Base-by-base conservation (phyloP, 30 jellyfish, hydroid and myxozoan genomes). In the Pseudorhiza aurosa region DNA sequence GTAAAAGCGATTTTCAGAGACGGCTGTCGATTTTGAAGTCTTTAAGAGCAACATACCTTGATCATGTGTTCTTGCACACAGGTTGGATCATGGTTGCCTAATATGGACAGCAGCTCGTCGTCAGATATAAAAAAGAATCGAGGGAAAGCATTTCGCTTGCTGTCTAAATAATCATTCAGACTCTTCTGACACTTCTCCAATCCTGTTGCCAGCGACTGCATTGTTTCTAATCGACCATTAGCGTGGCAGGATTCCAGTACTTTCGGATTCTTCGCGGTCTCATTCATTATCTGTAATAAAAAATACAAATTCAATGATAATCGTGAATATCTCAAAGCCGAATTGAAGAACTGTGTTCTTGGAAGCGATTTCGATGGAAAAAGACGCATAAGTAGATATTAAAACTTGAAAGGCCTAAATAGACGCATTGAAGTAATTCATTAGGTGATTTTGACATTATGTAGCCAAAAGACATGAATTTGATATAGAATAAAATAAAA, bases 1-100 rank as follows among this genome's bases (percentile, higher is more conserved):
- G n/a, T n/a, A n/a, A n/a, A n/a, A n/a, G n/a, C n/a, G n/a, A n/a
- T n/a, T n/a, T n/a, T n/a, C n/a, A n/a, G n/a, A n/a, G n/a, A n/a
- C n/a, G n/a, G n/a, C n/a, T n/a, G n/a, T n/a, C n/a, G n/a, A n/a
- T n/a, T n/a, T n/a, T n/a, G n/a, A n/a, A n/a, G n/a, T n/a, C n/a
- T n/a, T n/a, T n/a, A n/a, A n/a, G n/a, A n/a, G n/a, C n/a, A n/a
- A n/a, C n/a, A 25, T 47, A 92, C 98, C 96, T 92, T 92, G 65
- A 92, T 92, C 96, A 92, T 92, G 87, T 92, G 98, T 59, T 92
- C 98, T 42, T 92, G 98, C 0, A 92, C 98, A 81, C 98, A 92
- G 0, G 96, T 86, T 31, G 98, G 96, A 45, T 92, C 98, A 51
- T 92, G 98, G 68, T 97, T 92, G 19, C 98, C 98, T 67, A 92